Evolutionary conservation across 2,797 vertebrate species (phyloP).

Genomic region (Anomalospiza imberbis): DNA sequence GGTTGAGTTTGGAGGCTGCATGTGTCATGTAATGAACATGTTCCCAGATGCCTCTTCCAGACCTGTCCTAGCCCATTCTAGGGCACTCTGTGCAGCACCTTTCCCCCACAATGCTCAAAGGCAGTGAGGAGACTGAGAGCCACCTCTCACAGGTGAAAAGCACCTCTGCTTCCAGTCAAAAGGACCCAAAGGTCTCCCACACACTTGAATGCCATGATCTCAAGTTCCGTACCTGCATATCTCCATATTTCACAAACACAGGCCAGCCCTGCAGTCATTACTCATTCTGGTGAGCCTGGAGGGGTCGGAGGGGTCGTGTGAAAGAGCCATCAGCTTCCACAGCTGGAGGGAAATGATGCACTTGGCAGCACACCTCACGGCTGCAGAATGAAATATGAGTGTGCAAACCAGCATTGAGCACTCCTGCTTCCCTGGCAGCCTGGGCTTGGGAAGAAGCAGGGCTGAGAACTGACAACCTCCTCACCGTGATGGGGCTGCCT

Average conservation of each 20-base stretch:
- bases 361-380: rapidly evolving
- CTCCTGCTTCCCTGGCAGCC: not conserved
- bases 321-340: not conserved
- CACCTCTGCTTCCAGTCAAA: not conserved
- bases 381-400: not conserved
- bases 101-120: not conserved
- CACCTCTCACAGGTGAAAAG: not conserved
- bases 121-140: not conserved
- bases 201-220: not conserved
- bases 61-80: rapidly evolving
- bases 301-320: not conserved
- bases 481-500: not conserved
- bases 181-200: not conserved
- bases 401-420: not conserved
- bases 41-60: not conserved
- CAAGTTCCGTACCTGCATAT: rapidly evolving
- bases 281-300: rapidly evolving
- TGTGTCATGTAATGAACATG: rapidly evolving
- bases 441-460: not conserved
- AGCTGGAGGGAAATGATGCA: not conserved
- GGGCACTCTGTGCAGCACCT: not conserved
- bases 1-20: not conserved
- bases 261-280: not conserved
- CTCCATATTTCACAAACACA: not conserved
- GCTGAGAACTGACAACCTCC: not conserved